Percentiles rank a stretch among this genome's conserved stretches.
Evolutionary conservation across 2,797 vertebrate species (phyloP).

Genomic region (Protosalanx chinensis): DNA sequence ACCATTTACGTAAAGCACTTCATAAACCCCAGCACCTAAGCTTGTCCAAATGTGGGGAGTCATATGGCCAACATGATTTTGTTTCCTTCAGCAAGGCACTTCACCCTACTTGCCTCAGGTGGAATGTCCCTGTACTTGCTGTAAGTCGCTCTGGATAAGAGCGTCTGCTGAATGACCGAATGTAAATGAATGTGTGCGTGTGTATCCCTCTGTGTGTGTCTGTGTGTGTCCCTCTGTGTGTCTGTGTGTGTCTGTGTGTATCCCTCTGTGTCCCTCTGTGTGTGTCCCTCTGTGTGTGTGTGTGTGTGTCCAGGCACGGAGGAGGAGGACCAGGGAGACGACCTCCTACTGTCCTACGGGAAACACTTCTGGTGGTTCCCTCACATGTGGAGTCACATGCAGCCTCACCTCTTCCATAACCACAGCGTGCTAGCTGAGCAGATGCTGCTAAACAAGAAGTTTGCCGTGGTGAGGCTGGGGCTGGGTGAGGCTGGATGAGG

Average conservation of each 20-base stretch:
- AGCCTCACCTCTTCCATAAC: slow-evolving; percentile 98
- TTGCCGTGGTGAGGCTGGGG: slow-evolving; percentile 87
- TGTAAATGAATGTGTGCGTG: not conserved
- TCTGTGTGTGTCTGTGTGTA: too few relatives aligned
- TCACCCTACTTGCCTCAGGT: too few relatives aligned
- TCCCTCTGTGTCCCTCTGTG: too few relatives aligned
- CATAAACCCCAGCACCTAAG: not conserved
- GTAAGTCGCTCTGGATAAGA: too few relatives aligned
- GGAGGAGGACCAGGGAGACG: slow-evolving; percentile 93
- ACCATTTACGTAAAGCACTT: not conserved
- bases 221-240: too few relatives aligned
- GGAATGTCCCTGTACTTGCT: too few relatives aligned
- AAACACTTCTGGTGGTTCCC: slow-evolving; percentile 99
- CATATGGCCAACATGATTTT: too few relatives aligned
- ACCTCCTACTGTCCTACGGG: slow-evolving; percentile 91
- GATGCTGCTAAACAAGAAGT: slow-evolving; percentile 98
- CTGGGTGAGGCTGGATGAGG: slow-evolving; percentile 57
- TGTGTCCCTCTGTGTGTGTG: not conserved
- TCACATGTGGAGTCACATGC: slow-evolving; percentile 99
- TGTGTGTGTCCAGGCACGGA: slow-evolving; percentile 80
- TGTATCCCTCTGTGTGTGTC: not conserved
- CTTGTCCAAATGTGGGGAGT: not conserved
- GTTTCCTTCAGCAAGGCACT: too few relatives aligned
- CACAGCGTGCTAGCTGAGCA: slow-evolving; percentile 95
- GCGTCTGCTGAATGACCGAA: too few relatives aligned